Base-by-base conservation (phyloP, 2,113 vertebrate species). In the Kryptolebias marmoratus region DNA sequence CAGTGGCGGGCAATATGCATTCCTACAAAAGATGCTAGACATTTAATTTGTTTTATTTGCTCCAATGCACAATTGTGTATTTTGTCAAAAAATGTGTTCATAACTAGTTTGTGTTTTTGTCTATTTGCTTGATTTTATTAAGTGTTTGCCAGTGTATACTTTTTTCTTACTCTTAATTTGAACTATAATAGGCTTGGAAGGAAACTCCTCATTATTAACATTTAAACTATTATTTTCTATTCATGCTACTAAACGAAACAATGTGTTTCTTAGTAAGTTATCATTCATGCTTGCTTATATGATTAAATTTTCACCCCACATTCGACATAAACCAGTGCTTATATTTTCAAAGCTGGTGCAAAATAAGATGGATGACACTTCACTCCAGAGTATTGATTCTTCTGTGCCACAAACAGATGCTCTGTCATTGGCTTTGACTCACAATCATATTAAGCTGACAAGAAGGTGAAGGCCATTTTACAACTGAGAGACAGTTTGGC, bases 401-500 rank as follows among this genome's bases (percentile, higher is more conserved):
- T 73, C 53, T 1, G 31, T 75, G 82, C 85, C 80, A 77, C 82
- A 76, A 87, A 87, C 86, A 83, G 86, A 85, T 82, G 81, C 72
- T 88, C 79, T 60, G 75, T 87, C 88, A 87, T 73, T 80, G 80
- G 64, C 66, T 76, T 69, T 56, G 86, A 78, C 77, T 83, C 57
- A 44, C 78, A 85, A 84, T 88, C 84, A 86, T 85, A 83, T 84
- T 84, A 87, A 61, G 61, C 60, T 77, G 81, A 84, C 84, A 80
- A 78, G 72, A 67, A 88, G 87, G 86, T 83, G 85, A 91, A 90
- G 83, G 86, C 87, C 77, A 48, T 55, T 72, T 67, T 83, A 67
- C 57, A 71, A 75, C 47, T 71, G 68, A 85, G 79, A 81, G 83
- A 81, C 82, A 82, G 80, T 68, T 63, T 16, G 4, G 54, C 68